Evolutionary conservation across 2,113 vertebrate species (phyloP).

Genomic region (Amphiprion ocellaris): DNA sequence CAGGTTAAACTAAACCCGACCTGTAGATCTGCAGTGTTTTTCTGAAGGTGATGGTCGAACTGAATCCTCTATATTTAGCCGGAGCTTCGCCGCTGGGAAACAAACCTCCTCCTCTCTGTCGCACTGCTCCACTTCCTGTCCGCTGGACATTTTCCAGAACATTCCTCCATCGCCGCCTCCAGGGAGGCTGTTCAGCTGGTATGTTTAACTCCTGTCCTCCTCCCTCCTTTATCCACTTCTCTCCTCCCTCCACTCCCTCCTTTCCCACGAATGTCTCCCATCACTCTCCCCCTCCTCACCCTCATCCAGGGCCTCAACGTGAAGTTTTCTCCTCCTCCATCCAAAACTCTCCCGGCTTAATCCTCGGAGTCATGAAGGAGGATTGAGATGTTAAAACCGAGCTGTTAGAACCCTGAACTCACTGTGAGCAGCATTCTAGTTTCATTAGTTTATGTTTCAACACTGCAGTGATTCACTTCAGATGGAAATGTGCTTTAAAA

Average conservation of each 20-base stretch:
- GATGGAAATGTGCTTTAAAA: too few relatives aligned
- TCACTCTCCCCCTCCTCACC: slow-evolving; percentile 1
- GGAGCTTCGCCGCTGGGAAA: slow-evolving; percentile 22
- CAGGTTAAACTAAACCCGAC: too few relatives aligned
- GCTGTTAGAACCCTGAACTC: too few relatives aligned
- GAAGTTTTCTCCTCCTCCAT: slow-evolving; percentile 7
- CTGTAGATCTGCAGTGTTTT: too few relatives aligned
- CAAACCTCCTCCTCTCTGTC: slow-evolving; percentile 27
- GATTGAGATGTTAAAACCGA: neutral
- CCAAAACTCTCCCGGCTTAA: too few relatives aligned
- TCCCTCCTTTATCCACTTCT: neutral
- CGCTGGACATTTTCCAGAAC: slow-evolving; percentile 68
- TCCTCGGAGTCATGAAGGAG: neutral
- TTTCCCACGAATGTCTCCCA: neutral
- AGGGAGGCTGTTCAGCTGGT: slow-evolving; percentile 17
- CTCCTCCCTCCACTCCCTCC: neutral
- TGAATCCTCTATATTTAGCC: slow-evolving; percentile 55
- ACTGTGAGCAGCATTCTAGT: too few relatives aligned
- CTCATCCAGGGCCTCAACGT: neutral
- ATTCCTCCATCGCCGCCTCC: slow-evolving; percentile 26
- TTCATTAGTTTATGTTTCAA: too few relatives aligned
- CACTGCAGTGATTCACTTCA: too few relatives aligned
- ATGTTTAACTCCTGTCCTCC: slow-evolving; percentile 38
- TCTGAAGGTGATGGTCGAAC: too few relatives aligned
- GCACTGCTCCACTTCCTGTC: slow-evolving; percentile 61